Conservation (phyloP, 2,113 vertebrate genomes). For the Tachysurus fulvidraco region DNA sequence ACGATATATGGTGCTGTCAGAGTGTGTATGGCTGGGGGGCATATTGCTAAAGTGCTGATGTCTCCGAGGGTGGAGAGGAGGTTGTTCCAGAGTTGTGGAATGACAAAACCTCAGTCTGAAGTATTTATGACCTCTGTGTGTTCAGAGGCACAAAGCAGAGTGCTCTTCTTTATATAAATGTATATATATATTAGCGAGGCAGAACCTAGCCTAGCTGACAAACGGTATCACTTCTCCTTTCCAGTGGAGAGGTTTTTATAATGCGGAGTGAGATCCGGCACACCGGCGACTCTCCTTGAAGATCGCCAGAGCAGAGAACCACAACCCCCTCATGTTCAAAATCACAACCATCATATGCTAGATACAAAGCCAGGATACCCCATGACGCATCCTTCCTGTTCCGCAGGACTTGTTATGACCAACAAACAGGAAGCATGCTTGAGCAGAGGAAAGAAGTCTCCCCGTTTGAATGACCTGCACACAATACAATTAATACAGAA, state of each 20-base stretch:
- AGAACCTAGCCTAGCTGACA: conserved; percentile 62
- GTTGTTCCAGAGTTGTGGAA: conserved; percentile 58
- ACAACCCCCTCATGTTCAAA: background rate
- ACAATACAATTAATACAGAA: conserved; percentile 29
- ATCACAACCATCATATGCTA: conserved; percentile 35
- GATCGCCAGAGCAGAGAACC: background rate
- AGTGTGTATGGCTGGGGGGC: conserved; percentile 50
- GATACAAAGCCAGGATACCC: conserved; percentile 3
- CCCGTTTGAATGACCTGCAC: background rate
- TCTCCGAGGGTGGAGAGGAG: conserved; percentile 59
- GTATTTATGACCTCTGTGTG: conserved; percentile 67
- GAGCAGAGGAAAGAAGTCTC: no score
- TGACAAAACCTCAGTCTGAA: conserved; percentile 72
- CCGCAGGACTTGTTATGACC: background rate
- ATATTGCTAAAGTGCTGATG: conserved; percentile 62
- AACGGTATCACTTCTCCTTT: conserved; percentile 20
- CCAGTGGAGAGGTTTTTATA: conserved; percentile 32
- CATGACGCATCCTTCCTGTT: background rate
- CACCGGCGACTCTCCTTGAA: conserved; percentile 21
- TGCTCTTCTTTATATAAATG: conserved; percentile 64
- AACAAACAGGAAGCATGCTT: background rate
- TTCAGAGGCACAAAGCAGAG: conserved; percentile 60
- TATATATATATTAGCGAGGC: conserved; percentile 67
- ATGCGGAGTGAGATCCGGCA: conserved; percentile 37
- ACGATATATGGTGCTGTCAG: conserved; percentile 68